A percentile compares a stretch with the other conserved stretches of the same genome.
phyloP scores from a whole-genome alignment of 2,113 vertebrate species.

The Antennarius striatus region DNA sequence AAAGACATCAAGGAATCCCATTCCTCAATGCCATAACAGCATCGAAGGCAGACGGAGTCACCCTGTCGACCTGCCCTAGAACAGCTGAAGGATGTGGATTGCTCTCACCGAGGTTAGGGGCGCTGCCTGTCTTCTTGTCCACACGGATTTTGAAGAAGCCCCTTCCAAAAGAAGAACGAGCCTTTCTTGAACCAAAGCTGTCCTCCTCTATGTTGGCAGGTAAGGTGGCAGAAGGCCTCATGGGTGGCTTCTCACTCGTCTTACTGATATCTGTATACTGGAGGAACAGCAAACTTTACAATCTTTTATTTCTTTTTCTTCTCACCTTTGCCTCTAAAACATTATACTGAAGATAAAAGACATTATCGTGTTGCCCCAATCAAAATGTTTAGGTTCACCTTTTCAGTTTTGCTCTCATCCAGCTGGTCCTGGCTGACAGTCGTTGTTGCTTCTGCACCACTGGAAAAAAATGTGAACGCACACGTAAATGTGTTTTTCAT shows the following conservation, averaged over 20 bases:
- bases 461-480: conserved; percentile 64
- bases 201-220: conserved; percentile 78
- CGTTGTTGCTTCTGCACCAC: conserved; percentile 75
- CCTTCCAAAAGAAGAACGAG: conserved; percentile 92
- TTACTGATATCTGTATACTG: conserved; percentile 80
- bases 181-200: conserved; percentile 89
- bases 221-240: conserved; percentile 70
- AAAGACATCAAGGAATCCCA: conserved; percentile 19
- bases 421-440: conserved; percentile 83
- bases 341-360: not conserved
- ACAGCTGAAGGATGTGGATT: not conserved
- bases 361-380: not conserved
- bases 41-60: not conserved
- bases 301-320: no score
- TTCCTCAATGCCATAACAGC: not conserved
- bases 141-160: conserved; percentile 96
- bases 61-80: not conserved
- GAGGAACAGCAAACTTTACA: not conserved
- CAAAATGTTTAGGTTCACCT: conserved; percentile 64
- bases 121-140: conserved; percentile 88
- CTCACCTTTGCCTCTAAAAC: no score
- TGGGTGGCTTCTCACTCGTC: conserved; percentile 82
- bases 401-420: conserved; percentile 79
- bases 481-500: not conserved
- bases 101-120: conserved; percentile 89